phyloP scores from a whole-genome alignment of 2,797 vertebrate genomes.

The Xerus rutilus region DNA sequence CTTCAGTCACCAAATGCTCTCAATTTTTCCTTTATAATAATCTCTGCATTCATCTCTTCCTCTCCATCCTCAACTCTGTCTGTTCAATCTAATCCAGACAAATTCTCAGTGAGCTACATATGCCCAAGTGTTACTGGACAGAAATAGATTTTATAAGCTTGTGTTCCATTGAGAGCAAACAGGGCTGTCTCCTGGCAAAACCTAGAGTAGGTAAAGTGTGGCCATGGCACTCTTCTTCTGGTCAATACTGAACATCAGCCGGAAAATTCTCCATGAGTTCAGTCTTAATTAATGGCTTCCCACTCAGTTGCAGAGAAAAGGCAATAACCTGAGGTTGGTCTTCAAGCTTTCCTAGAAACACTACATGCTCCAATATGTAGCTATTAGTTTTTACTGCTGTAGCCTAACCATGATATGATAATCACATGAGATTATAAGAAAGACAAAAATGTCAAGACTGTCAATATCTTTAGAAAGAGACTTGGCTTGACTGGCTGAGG shows the following conservation, averaged over 20 bases:
- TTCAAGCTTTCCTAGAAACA: neutral
- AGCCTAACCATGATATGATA: neutral
- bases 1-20: neutral
- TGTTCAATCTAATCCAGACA: neutral
- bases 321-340: neutral
- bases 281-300: neutral
- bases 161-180: constrained; percentile 57
- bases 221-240: constrained; percentile 15
- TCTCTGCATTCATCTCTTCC: neutral
- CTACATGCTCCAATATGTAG: no score
- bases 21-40: neutral
- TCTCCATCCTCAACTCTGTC: constrained; percentile 27
- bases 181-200: constrained; percentile 37
- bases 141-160: constrained; percentile 70
- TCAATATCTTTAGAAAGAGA: neutral
- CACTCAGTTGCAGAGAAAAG: neutral
- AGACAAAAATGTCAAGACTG: neutral
- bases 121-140: constrained; percentile 28
- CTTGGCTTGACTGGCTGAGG: neutral
- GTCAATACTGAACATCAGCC: neutral
- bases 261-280: neutral
- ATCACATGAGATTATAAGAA: neutral
- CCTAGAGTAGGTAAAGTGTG: constrained; percentile 32
- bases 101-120: neutral
- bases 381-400: neutral